A percentile compares a stretch with the other conserved stretches of the same genome.
Conservation (phyloP, 2,797 vertebrate species). For the Enteromius paludinosus region DNA sequence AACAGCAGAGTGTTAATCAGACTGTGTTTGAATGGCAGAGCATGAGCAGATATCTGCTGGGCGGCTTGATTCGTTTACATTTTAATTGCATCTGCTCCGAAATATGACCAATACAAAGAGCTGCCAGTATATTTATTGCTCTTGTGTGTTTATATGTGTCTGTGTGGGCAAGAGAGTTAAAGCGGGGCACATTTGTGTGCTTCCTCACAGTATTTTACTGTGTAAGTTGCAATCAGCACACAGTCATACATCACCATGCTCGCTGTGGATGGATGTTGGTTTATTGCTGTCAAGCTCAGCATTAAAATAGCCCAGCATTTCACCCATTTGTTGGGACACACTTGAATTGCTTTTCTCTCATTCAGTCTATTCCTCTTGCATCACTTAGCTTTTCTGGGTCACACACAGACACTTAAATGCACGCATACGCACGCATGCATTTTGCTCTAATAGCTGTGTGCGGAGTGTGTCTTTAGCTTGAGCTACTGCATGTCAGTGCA, state of each 20-base stretch:
- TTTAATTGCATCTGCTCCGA: constrained; percentile 4
- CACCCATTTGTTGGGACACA: constrained; percentile 12
- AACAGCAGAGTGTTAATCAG: constrained; percentile 35
- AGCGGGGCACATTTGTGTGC: constrained; percentile 4
- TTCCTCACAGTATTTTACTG: constrained; percentile 13
- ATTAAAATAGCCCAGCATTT: constrained; percentile 23
- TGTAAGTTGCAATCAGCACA: constrained; percentile 24
- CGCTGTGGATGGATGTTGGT: constrained; percentile 33
- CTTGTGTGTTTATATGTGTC: constrained; percentile 27
- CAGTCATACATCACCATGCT: constrained; percentile 37
- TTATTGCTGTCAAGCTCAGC: constrained; percentile 33
- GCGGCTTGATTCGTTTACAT: constrained; percentile 22
- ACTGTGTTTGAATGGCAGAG: constrained; percentile 27
- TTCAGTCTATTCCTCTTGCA: constrained; percentile 16
- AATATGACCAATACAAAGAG: constrained; percentile 20
- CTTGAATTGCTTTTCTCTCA: constrained; percentile 24
- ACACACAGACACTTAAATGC: not conserved
- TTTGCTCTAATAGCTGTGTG: constrained; percentile 2
- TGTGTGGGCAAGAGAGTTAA: not conserved
- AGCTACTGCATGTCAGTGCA: constrained; percentile 21
- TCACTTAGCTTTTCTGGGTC: constrained; percentile 31
- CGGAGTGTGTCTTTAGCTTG: not conserved
- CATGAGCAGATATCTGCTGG: constrained; percentile 14
- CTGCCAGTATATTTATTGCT: constrained; percentile 38
- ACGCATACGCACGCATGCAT: not conserved